Evolutionary conservation across 2,113 vertebrate species (phyloP).

Genomic region (Sylvia atricapilla): DNA sequence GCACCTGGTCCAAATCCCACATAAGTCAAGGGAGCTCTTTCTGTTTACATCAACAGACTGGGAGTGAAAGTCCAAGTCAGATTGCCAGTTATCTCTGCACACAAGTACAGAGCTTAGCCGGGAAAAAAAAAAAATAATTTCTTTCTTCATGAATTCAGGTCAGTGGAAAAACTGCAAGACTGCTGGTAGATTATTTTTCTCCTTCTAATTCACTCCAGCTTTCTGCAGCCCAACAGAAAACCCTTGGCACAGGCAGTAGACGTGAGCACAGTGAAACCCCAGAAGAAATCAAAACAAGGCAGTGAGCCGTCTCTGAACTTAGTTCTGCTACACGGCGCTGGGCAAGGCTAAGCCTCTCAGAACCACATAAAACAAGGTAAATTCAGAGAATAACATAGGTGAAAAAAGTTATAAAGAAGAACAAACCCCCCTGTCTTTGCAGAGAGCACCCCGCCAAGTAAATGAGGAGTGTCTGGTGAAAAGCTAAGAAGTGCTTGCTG

Average conservation of each 20-base stretch:
- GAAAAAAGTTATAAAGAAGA: neutral
- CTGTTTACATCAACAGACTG: neutral
- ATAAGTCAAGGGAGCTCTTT: neutral
- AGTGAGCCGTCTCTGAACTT: neutral
- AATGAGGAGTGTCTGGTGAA: neutral
- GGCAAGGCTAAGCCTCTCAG: neutral
- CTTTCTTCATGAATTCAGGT: neutral
- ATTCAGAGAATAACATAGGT: neutral
- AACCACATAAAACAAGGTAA: neutral
- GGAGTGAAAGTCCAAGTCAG: neutral
- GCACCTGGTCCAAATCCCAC: neutral
- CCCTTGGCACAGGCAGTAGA: neutral
- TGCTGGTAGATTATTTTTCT: neutral
- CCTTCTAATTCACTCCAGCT: neutral
- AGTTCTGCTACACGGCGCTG: neutral
- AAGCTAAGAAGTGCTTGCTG: neutral
- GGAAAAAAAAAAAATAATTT: neutral
- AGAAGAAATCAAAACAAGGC: constrained; percentile 11
- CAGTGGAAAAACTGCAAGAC: neutral
- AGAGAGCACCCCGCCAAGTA: neutral
- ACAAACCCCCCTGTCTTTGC: neutral
- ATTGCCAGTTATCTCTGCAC: neutral
- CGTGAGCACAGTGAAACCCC: neutral
- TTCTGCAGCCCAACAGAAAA: neutral
- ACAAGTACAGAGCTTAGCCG: neutral